Base-by-base conservation (phyloP, 1,140 invertebrate species). In the Camponotus vicinus region DNA sequence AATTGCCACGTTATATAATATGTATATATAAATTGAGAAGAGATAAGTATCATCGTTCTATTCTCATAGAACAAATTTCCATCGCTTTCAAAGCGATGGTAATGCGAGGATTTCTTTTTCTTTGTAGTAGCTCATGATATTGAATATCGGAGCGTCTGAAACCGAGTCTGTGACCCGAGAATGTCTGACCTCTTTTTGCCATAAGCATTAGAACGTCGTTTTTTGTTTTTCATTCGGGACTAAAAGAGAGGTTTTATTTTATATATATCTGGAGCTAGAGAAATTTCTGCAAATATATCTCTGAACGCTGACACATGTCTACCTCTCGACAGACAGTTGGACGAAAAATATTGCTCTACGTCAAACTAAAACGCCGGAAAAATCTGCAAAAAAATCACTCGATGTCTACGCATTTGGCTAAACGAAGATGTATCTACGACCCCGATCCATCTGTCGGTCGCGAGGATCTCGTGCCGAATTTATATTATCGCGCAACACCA, bases 161-260 rank as follows among this genome's bases (percentile, higher is more conserved):
- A 63, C 15, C 5, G 40, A 77, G 13, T 64, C 59, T 64, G 13
- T 52, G 76, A 79, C 7, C 63, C n/a, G 32, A 67, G 63, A 69
- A 27, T 11, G 45, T n/a, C 45, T 52, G 42, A 59, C 40, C 21
- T 9, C 34, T 69, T 69, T 80, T 57, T 70, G 5, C 21, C 63
- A 55, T 0, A 55, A 40, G n/a, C 55, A 52, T 52, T 69, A 27
- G 13, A 32, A 55, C n/a, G 21, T 27, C 34, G 21, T 70, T 69
- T 45, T 40, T 40, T 37, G 37, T 40, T 40, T 80, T 40, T 70
- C 45, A 55, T 6, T 4, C 32, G 27, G 7, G 27, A 13, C 18
- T 18, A 9, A 55, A 55, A 52, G 18, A 63, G 11, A 66, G 9
- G 6, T 34, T 55, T 13, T 45, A 52, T 69, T 69, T 77, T 45